phyloP scores from a whole-genome alignment of 1,140 invertebrate species.

The Drosophila nigrodunni region DNA sequence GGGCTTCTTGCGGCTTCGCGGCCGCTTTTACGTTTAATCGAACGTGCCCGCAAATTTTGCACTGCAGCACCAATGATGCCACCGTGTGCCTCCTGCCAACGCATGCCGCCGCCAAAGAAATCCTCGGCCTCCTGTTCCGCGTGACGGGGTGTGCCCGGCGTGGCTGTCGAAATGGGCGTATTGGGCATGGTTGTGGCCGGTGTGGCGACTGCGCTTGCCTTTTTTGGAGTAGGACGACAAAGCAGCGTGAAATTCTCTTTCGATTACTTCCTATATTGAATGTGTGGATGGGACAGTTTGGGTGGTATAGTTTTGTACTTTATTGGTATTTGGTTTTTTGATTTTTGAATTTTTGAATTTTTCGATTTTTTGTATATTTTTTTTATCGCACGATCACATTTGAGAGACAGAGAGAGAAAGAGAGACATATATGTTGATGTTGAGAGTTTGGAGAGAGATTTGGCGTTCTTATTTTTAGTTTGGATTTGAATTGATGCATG shows the following conservation, averaged over 20 bases:
- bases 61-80: slow-evolving; percentile 78
- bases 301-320: slow-evolving; percentile 52
- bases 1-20: slow-evolving; percentile 36
- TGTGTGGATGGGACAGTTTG: slow-evolving; percentile 57
- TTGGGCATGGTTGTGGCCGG: slow-evolving; percentile 59
- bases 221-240: slow-evolving; percentile 76
- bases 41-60: slow-evolving; percentile 76
- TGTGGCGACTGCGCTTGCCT: slow-evolving; percentile 68
- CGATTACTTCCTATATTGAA: slow-evolving; percentile 80
- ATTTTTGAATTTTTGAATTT: slow-evolving; percentile 28
- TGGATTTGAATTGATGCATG: slow-evolving; percentile 10
- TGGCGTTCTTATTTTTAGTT: slow-evolving; percentile 17
- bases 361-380: slow-evolving; percentile 22
- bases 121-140: slow-evolving; percentile 46
- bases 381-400: slow-evolving; percentile 29
- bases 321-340: slow-evolving; percentile 34
- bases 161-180: slow-evolving; percentile 52
- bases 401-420: slow-evolving; percentile 49
- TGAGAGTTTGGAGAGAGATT: slow-evolving; percentile 35
- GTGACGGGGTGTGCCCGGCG: slow-evolving; percentile 44
- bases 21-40: slow-evolving; percentile 65
- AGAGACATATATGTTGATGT: slow-evolving; percentile 34
- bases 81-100: slow-evolving; percentile 78
- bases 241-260: slow-evolving; percentile 84
- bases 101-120: slow-evolving; percentile 67